These are phyloP conservation scores for Trichoplusia ni DNA, from an alignment of 1,140 invertebrate species.

Conservation along the genomic window DNA sequence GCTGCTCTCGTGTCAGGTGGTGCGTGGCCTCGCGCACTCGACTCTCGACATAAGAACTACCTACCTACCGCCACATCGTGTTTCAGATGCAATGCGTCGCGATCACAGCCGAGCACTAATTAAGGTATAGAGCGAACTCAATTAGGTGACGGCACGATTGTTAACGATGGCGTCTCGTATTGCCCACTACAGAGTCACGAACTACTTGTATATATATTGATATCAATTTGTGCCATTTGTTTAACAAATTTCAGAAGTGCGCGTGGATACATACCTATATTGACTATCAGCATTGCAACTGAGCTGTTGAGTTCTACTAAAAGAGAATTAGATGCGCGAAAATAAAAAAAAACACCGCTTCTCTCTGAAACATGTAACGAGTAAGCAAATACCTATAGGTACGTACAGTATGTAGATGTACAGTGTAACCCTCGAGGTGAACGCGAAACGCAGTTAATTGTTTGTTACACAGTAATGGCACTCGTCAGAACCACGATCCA, in stretches of 20 bases:
- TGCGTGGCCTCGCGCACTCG: slow-evolving; percentile 62
- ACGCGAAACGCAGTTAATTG: no score
- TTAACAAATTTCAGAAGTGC: slow-evolving; percentile 10
- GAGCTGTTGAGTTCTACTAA: no score
- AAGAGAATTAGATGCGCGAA: no score
- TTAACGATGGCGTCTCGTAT: slow-evolving; percentile 33
- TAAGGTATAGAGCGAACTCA: slow-evolving; percentile 47
- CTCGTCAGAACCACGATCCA: neutral
- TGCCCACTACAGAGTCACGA: slow-evolving; percentile 30
- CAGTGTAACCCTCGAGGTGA: no score
- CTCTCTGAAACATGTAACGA: no score
- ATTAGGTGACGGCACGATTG: slow-evolving; percentile 51
- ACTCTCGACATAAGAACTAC: slow-evolving; percentile 52
- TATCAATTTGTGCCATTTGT: slow-evolving; percentile 13
- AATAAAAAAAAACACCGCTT: no score
- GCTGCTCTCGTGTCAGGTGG: slow-evolving; percentile 76
- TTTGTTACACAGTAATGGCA: neutral
- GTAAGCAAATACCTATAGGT: no score
- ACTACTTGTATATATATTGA: neutral
- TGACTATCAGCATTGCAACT: no score
- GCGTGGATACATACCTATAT: no score
- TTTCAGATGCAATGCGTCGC: slow-evolving; percentile 11
- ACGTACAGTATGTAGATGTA: no score
- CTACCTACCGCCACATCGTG: slow-evolving; percentile 1
- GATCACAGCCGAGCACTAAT: slow-evolving; percentile 44